phyloP scores from a whole-genome alignment of 2,797 vertebrate genomes.

The Decapterus maruadsi region DNA sequence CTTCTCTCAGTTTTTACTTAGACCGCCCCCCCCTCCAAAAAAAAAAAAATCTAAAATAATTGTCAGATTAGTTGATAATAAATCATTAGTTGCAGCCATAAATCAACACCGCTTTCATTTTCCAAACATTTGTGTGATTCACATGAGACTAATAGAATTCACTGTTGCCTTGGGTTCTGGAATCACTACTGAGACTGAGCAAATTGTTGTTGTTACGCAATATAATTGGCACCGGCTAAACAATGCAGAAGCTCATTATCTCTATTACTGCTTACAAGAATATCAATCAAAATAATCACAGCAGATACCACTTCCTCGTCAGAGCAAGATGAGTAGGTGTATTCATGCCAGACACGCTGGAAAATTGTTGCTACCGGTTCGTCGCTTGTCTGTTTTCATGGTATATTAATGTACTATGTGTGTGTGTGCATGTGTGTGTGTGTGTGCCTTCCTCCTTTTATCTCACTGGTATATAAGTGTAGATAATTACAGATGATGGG shows the following conservation, averaged over 20 bases:
- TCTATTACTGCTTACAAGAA: constrained; percentile 45
- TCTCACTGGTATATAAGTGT: constrained; percentile 78
- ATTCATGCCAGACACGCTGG: constrained; percentile 34
- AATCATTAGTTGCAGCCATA: not conserved
- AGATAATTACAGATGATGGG: constrained; percentile 88
- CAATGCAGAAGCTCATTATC: constrained; percentile 53
- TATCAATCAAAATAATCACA: constrained; percentile 58
- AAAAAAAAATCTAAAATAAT: not conserved
- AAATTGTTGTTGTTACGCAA: constrained; percentile 47
- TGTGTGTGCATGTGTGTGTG: constrained; percentile 19
- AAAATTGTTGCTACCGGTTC: constrained; percentile 9
- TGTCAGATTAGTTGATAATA: not conserved
- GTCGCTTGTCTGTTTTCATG: constrained; percentile 26
- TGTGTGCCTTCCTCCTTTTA: constrained; percentile 44
- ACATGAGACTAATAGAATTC: constrained; percentile 46
- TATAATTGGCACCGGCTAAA: constrained; percentile 64
- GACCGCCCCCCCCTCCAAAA: no score
- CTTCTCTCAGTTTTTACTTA: not conserved
- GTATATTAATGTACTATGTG: constrained; percentile 32
- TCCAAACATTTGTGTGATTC: constrained; percentile 70
- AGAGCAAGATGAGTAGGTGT: constrained; percentile 45
- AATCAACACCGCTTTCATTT: constrained; percentile 13
- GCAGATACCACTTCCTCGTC: constrained; percentile 45
- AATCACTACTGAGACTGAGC: constrained; percentile 46
- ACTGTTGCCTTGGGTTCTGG: constrained; percentile 40